Conservation (phyloP, 2,113 vertebrate species). For the Indri indri region DNA sequence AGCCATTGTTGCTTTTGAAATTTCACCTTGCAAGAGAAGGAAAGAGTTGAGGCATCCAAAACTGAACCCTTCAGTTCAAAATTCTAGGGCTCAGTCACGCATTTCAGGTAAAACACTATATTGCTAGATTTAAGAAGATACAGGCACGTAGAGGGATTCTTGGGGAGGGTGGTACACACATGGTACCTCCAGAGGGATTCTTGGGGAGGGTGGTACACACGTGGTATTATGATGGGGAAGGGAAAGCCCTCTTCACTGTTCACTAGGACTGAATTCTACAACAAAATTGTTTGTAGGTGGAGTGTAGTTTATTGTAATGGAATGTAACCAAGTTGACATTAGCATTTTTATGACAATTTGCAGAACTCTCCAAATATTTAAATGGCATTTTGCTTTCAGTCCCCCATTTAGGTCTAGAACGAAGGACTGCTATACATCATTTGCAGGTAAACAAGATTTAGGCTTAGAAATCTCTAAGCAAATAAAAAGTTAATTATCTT, state of each 20-base stretch:
- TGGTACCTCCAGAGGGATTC: too few species aligned
- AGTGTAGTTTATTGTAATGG: background rate
- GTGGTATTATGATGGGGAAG: too few species aligned
- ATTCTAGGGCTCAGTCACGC: background rate
- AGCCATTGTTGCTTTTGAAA: background rate
- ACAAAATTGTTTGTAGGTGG: background rate
- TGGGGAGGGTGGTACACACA: fast-evolving
- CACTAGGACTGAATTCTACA: background rate
- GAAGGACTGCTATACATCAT: background rate
- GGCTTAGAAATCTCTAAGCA: background rate
- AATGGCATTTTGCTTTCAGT: background rate
- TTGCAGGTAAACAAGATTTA: background rate
- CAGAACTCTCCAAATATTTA: background rate
- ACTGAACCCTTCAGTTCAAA: background rate
- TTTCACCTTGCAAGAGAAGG: background rate
- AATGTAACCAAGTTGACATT: background rate
- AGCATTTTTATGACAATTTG: background rate
- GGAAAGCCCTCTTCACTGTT: background rate
- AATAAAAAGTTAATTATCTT: background rate
- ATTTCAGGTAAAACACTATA: background rate
- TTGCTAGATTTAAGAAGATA: background rate
- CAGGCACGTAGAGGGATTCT: background rate
- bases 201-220: fast-evolving
- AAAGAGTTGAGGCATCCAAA: background rate
- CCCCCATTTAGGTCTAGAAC: background rate